Percentiles rank a stretch among this genome's conserved stretches.
Evolutionary conservation across 2,113 vertebrate genomes (phyloP).

Genomic region (Rhipidura dahli): DNA sequence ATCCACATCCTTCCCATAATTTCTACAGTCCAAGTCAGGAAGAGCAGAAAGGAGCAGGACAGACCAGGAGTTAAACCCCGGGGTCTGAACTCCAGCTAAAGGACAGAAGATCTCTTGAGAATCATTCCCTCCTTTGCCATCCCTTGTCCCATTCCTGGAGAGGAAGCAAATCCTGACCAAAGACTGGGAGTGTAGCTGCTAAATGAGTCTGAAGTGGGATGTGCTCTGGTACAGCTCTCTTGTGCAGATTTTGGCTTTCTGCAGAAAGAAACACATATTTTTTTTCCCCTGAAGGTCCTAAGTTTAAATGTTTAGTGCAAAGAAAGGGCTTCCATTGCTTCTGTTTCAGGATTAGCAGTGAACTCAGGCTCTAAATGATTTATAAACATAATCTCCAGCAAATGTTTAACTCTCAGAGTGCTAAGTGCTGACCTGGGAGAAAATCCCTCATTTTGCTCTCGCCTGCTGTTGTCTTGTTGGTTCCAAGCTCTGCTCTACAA

Average conservation of each 20-base stretch:
- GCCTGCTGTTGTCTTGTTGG: neutral
- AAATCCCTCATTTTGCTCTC: slow-evolving; percentile 2
- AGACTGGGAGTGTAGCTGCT: neutral
- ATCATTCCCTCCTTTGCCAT: neutral
- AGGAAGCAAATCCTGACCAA: neutral
- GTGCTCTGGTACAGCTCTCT: neutral
- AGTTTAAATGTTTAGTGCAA: neutral
- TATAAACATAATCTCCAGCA: neutral
- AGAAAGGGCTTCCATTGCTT: neutral
- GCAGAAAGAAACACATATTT: neutral
- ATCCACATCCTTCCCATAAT: neutral
- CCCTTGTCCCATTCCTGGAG: neutral
- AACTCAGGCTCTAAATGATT: neutral
- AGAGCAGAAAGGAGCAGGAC: neutral
- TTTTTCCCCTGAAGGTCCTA: neutral
- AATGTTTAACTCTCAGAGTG: neutral
- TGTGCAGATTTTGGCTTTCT: neutral
- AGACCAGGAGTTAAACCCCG: neutral
- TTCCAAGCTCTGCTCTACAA: neutral
- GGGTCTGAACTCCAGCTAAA: neutral
- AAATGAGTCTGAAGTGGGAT: neutral
- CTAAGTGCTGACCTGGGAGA: slow-evolving; percentile 1
- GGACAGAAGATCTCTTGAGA: neutral
- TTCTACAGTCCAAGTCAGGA: neutral
- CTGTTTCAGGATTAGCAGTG: neutral